phyloP scores from a whole-genome alignment of 2,888 invertebrate genomes.

The Cenopis cana region DNA sequence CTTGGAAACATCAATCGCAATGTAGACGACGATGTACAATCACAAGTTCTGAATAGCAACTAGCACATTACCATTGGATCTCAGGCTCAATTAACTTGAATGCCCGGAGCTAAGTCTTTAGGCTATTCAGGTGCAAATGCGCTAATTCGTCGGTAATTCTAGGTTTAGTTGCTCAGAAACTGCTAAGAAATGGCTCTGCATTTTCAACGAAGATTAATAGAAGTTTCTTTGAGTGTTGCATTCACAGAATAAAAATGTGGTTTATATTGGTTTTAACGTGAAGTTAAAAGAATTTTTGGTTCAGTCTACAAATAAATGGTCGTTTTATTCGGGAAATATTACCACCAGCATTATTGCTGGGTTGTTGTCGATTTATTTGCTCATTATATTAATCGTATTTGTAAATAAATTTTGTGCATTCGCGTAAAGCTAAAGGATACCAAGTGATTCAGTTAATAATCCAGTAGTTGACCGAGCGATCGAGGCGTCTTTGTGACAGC shows the following conservation, averaged over 20 bases:
- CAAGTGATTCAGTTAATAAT: too few species aligned
- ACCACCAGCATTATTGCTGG: not conserved
- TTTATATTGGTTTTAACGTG: too few species aligned
- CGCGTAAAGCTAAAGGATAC: too few species aligned
- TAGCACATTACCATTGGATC: conserved; percentile 11
- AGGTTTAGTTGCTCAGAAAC: not conserved
- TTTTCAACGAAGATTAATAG: not conserved
- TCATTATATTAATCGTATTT: too few species aligned
- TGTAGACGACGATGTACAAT: not conserved
- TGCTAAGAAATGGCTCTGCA: not conserved
- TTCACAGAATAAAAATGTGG: not conserved
- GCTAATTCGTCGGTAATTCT: not conserved
- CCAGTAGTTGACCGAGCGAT: too few species aligned
- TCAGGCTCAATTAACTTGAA: not conserved
- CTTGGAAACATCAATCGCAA: not conserved
- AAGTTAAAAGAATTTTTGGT: too few species aligned
- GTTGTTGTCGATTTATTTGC: too few species aligned
- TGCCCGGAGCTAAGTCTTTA: not conserved
- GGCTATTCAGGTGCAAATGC: conserved; percentile 14
- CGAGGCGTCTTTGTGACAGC: too few species aligned
- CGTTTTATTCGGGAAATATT: too few species aligned
- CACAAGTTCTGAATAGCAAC: conserved; percentile 1
- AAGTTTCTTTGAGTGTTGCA: not conserved
- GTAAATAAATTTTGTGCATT: too few species aligned
- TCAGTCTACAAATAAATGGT: not conserved